These are phyloP conservation scores for Aplysina aerophoba DNA, from an alignment of 37 sponge, comb jelly and placozoan genomes.

Conservation along the genomic window DNA sequence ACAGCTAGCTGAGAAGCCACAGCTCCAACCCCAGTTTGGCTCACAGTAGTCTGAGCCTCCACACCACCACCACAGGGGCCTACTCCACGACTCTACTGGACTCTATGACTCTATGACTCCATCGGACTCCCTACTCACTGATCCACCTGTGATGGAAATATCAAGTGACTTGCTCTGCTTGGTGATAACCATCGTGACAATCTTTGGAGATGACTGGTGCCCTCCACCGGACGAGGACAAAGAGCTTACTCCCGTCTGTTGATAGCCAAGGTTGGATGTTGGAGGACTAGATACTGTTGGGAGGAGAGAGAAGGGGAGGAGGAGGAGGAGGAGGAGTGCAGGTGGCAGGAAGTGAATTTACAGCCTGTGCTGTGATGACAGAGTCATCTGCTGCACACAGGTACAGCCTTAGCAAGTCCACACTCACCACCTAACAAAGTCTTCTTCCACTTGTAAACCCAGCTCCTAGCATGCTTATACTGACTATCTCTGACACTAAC, in stretches of 20 bases:
- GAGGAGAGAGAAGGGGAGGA: not conserved
- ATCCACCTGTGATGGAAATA: slow-evolving; percentile 61
- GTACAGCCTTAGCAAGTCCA: too few relatives aligned
- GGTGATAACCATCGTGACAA: slow-evolving; percentile 20
- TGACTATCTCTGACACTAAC: slow-evolving; percentile 1
- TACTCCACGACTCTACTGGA: not conserved
- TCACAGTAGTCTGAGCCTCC: too few relatives aligned
- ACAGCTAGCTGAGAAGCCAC: too few relatives aligned
- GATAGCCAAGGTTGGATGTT: not conserved
- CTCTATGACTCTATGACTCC: too few relatives aligned
- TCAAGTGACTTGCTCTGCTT: slow-evolving; percentile 40
- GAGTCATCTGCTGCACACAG: too few relatives aligned
- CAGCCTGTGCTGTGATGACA: slow-evolving; percentile 8
- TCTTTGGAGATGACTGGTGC: not conserved
- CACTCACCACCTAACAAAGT: not conserved
- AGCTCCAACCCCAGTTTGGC: too few relatives aligned
- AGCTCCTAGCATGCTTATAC: too few relatives aligned
- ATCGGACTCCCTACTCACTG: slow-evolving; percentile 33
- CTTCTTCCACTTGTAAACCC: too few relatives aligned
- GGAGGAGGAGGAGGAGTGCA: not conserved
- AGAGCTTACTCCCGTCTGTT: too few relatives aligned
- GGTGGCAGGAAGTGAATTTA: not conserved
- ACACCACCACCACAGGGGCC: not conserved
- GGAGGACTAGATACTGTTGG: not conserved
- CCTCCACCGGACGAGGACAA: not conserved